These are phyloP conservation scores for Drosophila aldrichi DNA, from an alignment of 2,888 invertebrate genomes.

Conservation along the genomic window DNA sequence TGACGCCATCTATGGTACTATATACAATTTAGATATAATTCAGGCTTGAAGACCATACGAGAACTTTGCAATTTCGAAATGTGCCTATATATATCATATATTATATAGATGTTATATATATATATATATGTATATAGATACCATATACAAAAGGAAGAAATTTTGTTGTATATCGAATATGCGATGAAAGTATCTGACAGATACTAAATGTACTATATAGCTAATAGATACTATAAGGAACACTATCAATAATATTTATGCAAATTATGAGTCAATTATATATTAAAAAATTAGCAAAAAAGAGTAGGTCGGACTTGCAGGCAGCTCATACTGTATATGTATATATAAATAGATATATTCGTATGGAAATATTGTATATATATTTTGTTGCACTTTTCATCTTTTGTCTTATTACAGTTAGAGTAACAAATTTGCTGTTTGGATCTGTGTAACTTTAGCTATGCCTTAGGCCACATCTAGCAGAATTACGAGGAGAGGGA, in stretches of 20 bases:
- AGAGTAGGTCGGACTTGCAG: not conserved
- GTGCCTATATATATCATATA: not conserved
- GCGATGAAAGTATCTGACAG: not conserved
- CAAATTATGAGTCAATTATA: not conserved
- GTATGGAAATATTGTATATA: constrained; percentile 31
- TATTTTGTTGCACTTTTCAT: constrained; percentile 40
- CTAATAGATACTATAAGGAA: not conserved
- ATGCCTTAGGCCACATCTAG: constrained; percentile 27
- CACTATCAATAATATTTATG: not conserved
- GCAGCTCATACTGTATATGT: not conserved
- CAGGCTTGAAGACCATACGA: not conserved
- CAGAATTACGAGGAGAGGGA: not conserved
- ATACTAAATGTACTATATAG: not conserved
- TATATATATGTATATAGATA: not conserved
- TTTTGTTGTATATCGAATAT: not conserved
- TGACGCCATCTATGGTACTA: too few relatives aligned
- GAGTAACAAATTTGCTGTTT: constrained; percentile 19
- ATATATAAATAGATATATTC: not conserved
- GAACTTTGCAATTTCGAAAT: not conserved
- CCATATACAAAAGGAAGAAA: too few relatives aligned
- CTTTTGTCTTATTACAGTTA: constrained; percentile 29
- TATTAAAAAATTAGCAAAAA: not conserved
- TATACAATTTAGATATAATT: too few relatives aligned
- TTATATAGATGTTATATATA: not conserved
- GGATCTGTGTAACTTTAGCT: constrained; percentile 21